phyloP scores from a whole-genome alignment of 2,888 invertebrate genomes.

The Morpho helenor region DNA sequence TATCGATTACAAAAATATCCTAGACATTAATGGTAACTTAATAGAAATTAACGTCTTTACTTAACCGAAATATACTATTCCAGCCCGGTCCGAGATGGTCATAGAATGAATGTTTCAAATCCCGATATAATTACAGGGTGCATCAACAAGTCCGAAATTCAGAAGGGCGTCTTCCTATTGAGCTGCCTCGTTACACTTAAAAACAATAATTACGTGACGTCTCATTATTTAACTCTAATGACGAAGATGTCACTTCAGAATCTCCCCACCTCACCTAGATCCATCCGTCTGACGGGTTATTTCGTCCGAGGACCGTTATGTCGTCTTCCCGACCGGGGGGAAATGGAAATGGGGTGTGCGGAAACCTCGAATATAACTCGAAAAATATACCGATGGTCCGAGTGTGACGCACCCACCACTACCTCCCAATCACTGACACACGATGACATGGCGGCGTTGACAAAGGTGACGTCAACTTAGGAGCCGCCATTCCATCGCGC shows the following conservation, averaged over 20 bases:
- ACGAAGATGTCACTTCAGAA: slow-evolving; percentile 6
- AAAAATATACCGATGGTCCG: too few species aligned
- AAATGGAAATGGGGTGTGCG: too few species aligned
- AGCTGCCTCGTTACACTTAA: slow-evolving; percentile 15
- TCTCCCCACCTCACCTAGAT: not conserved
- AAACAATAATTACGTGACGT: slow-evolving; percentile 12
- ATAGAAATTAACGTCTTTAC: slow-evolving; percentile 10
- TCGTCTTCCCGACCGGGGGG: too few species aligned
- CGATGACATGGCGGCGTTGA: too few species aligned
- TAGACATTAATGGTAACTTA: slow-evolving; percentile 3
- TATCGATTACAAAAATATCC: slow-evolving; percentile 14
- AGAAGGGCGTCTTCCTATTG: slow-evolving; percentile 7
- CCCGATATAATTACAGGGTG: slow-evolving; percentile 19
- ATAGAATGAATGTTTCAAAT: slow-evolving; percentile 21
- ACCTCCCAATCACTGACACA: too few species aligned
- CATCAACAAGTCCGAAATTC: slow-evolving; percentile 8
- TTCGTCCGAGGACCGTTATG: too few species aligned
- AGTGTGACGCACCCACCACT: too few species aligned
- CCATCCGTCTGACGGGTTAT: too few species aligned
- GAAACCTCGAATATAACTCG: too few species aligned
- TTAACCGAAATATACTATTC: slow-evolving; percentile 18
- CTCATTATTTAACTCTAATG: slow-evolving; percentile 14
- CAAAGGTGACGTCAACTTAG: too few species aligned
- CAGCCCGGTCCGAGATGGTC: slow-evolving; percentile 17
- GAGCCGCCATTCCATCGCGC: too few species aligned